Base-by-base conservation (phyloP, 92 coral and sea anemone species). In the Meandrina meandrites region DNA sequence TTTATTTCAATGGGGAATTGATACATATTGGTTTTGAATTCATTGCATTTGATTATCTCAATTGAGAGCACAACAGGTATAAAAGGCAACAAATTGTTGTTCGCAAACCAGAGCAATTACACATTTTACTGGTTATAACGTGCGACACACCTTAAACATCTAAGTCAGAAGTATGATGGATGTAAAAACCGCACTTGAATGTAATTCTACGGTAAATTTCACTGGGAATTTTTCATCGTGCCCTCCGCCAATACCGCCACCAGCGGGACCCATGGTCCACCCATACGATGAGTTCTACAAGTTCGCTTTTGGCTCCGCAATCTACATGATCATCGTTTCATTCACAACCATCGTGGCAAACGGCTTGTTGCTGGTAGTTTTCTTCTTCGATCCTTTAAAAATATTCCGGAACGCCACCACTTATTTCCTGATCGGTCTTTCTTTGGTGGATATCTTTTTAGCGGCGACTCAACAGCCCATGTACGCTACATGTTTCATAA, bases 341-440 rank as follows among this genome's bases (percentile, higher is more conserved):
- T 80, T 87, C 12, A 34, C 53, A 18, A 79, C 85, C 75, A 34
- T 87, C 22, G 48, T 73, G 9, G 90, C 86, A 19, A 87, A 87
- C 79, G 79, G 66, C 66, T 60, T 70, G 21, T 69, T 87, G 21
- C 78, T 87, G 30, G 22, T 80, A 66, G 90, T 80, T 31, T 87
- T 87, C 48, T 42, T 87, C 86, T 17, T 64, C 30, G 90, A 87
- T 35, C 90, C 90, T 14, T 28, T 87, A 30, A 79, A 87, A 84
- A 69, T 74, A 7, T 87, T 87, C 42, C 71, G 90, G 13, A 70
- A 50, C 62, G 53, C 86, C 40, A 79, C 90, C 15, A 68, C 90
- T 21, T 80, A 79, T 69, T 87, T 87, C 37, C 90, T 87, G 36
- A 58, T 71, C 40, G 84, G 90, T 73, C 34, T 87, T 15, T 80